Evolutionary conservation across 1,140 invertebrate species (phyloP), one percentile per base, ranked within the genome.

Genomic region (Notospermus geniculatus): DNA sequence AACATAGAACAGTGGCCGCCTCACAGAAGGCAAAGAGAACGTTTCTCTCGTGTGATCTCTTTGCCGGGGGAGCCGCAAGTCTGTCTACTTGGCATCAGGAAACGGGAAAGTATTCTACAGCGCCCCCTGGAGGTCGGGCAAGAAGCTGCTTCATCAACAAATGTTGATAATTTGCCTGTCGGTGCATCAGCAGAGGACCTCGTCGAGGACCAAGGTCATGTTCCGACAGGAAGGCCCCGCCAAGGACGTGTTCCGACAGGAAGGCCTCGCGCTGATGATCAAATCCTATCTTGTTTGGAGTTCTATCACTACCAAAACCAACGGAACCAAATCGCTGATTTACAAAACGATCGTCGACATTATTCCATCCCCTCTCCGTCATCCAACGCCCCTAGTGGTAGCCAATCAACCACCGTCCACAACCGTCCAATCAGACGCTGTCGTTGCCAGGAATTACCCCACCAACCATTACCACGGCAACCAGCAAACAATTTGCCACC

Each of bases 401-500:
- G 46, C n/a, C 25, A 5, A 19, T 23, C 46, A n/a, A n/a, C 46
- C 4, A 50, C 46, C 46, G n/a, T 19, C n/a, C 46, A 4, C 4
- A 50, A 19, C 46, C 46, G n/a, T 50, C n/a, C 46, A 50, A 50
- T 27, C 32, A 36, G 32, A 15, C 4, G 32, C 4, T 36, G 32
- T 36, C 32, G 32, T 36, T 36, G 32, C 32, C 32, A 36, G 4
- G 32, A 27, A 7, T n/a, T 19, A 9, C 46, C 46, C 4, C 25
- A 9, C 25, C 46, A n/a, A n/a, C 46, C n/a, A 50, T 50, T 50
- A 27, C 46, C 46, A 50, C 25, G 19, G 46, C 46, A 50, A 50
- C 46, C 46, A 50, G 9, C 9, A 50, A 19, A 50, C n/a, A 19
- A n/a, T 27, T n/a, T 50, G 25, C 46, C 46, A 27, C 25, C 46